A percentile compares a stretch with the other conserved stretches of the same genome.
These are phyloP conservation scores for Apis cerana DNA, from an alignment of 1,140 invertebrate genomes.

Conservation along the genomic window DNA sequence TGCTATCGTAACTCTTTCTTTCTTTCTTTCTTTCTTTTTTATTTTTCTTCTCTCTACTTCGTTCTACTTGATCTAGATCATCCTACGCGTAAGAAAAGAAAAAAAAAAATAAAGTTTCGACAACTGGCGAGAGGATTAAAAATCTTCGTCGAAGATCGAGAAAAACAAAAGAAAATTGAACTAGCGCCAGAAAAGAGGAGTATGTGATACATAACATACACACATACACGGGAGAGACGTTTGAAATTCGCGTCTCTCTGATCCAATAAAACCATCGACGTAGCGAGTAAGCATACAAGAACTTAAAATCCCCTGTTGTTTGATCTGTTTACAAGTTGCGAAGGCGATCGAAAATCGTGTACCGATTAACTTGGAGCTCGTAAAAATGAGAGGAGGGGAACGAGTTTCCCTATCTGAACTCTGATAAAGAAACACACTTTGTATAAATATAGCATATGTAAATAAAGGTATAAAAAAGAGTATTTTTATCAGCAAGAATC, in stretches of 20 bases:
- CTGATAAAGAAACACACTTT: neutral
- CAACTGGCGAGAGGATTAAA: neutral
- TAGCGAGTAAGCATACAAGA: neutral
- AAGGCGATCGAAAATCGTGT: constrained; percentile 9
- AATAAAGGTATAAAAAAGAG: too few relatives aligned
- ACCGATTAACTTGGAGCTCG: constrained; percentile 20
- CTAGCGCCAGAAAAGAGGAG: constrained; percentile 18
- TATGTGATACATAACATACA: neutral
- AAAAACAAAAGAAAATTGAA: neutral
- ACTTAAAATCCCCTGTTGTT: constrained; percentile 10
- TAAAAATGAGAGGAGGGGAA: neutral
- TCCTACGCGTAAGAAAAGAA: neutral
- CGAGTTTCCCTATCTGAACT: neutral
- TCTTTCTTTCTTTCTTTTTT: neutral
- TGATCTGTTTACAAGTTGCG: constrained; percentile 6
- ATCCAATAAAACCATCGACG: neutral
- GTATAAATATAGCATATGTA: neutral
- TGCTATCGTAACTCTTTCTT: neutral
- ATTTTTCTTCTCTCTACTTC: neutral
- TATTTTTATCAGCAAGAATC: too few relatives aligned
- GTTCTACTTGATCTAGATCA: neutral
- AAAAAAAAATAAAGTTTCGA: neutral
- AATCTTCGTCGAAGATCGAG: neutral
- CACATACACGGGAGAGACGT: neutral
- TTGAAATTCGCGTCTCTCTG: neutral